Base-by-base conservation (phyloP, 2,113 vertebrate species). In the Hypanus sabinus region DNA sequence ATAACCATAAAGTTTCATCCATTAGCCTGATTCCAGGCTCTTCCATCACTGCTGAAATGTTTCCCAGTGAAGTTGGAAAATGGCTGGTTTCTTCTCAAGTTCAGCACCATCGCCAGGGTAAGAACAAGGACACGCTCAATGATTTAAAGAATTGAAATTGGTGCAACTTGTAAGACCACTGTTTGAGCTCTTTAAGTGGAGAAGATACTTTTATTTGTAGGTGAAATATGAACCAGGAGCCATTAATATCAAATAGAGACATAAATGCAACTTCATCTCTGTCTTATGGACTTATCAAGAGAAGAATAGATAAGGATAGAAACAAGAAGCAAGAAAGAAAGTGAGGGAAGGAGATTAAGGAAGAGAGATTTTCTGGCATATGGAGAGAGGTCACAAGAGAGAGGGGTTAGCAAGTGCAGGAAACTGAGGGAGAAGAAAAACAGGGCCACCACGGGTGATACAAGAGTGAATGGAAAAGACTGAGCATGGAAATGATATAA, bases 41-140 rank as follows among this genome's bases (percentile, higher is more conserved):
- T 0, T 95, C 97, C n/a, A 95, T 97, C 27, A 98, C 98, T 0
- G 97, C 97, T 68, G 97, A 97, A 95, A 98, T 98, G 97, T 97
- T 97, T 0, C 95, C 97, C 33, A 95, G 96, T 24, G 95, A 98
- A 87, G 94, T 95, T 0, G 99, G 99, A 93, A 98, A 95, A 93
- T 99, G 98, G 98, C 94, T 97, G 81, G 95, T 99, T 90, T 98
- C 98, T 81, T 99, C 98, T 46, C 96, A 98, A 83, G 96, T 96
- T 94, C 94, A 96, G 92, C 98, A 96, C 73, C 99, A 99, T 95
- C 94, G 97, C 55, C 96, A 98, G 97, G 98, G 99, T 97, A 96
- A 97, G 90, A 90, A 18, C 22, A 46, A 55, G 38, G 68, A 73
- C 18, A 33, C 55, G 38, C 6, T 75, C 24, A 55, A 30, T 70